Evolutionary conservation across 2,888 invertebrate genomes (phyloP).

Genomic region (Microplitis deprimator): DNA sequence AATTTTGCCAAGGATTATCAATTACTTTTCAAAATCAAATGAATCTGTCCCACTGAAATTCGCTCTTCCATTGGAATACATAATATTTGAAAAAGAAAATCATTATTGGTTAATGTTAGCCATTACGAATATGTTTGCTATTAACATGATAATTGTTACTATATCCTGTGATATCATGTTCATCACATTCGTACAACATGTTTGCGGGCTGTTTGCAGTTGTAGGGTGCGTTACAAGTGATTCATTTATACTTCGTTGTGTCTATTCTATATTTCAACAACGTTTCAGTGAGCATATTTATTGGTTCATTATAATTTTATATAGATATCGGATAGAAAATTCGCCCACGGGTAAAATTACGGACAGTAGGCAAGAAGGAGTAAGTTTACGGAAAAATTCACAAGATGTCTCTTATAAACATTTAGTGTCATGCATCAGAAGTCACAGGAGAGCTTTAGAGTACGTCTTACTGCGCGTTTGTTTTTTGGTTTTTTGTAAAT

Average conservation of each 20-base stretch:
- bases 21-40: conserved; percentile 5
- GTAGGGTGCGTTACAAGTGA: background rate
- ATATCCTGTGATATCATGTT: conserved; percentile 21
- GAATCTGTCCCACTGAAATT: background rate
- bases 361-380: background rate
- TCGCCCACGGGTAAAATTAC: background rate
- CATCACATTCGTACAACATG: conserved; percentile 19
- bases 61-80: conserved; percentile 4
- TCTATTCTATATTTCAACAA: too few species aligned
- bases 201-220: conserved; percentile 19
- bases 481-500: background rate
- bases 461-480: background rate
- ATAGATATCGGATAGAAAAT: background rate
- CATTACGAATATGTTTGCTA: background rate
- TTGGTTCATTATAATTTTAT: background rate
- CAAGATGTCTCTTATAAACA: conserved; percentile 4
- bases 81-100: background rate
- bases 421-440: conserved; percentile 10
- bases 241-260: too few species aligned
- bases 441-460: conserved; percentile 17
- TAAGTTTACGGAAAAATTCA: background rate
- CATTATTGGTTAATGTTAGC: conserved; percentile 6
- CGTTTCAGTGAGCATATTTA: too few species aligned
- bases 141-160: background rate
- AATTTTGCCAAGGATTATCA: background rate